Base-by-base conservation (phyloP, 1,140 invertebrate species). In the Pantala flavescens region DNA sequence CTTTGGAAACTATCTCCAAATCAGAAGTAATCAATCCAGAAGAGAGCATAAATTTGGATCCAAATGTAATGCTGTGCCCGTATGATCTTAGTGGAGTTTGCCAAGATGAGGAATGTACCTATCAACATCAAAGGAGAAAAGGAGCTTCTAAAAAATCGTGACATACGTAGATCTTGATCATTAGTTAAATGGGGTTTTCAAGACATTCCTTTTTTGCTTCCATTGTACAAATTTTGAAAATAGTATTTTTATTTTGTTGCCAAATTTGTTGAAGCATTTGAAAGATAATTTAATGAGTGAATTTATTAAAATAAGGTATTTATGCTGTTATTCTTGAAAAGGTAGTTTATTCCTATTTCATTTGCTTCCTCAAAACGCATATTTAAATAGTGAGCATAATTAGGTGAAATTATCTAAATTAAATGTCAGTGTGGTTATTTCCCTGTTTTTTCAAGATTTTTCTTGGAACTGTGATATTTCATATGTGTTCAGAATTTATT, bases 31-130 rank as follows among this genome's bases (percentile, higher is more conserved):
- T 36, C 9, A 3, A 63, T 3, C 49, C 1, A 55, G 19, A 42
- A 42, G 79, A 74, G 77, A 79, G 74, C 76, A 84, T 82, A 79
- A 82, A 78, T 75, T 75, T 76, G 49, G 77, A 81, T 76, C 78
- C 79, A 10, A 76, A 83, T 78, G 82, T 82, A 77, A 79, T 83
- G 74, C 80, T 84, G 71, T 84, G 83, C 76, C 83, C 83, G 0
- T 84, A 78, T 75, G 82, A 84, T 74, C 77, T 84, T 23, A 82
- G 80, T 80, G 83, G 83, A 71, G 83, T 80, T 72, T 84, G 83
- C 78, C 82, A 78, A 72, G 83, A 84, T 73, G 81, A 77, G 73
- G 81, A 82, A 74, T 84, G 83, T 78, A 79, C 78, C 76, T 84
- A 78, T 77, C 74, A 82, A 77, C 82, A 83, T 78, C 81, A 80